Evolutionary conservation across 2,888 invertebrate genomes (phyloP).

Genomic region (Andricus curvator): DNA sequence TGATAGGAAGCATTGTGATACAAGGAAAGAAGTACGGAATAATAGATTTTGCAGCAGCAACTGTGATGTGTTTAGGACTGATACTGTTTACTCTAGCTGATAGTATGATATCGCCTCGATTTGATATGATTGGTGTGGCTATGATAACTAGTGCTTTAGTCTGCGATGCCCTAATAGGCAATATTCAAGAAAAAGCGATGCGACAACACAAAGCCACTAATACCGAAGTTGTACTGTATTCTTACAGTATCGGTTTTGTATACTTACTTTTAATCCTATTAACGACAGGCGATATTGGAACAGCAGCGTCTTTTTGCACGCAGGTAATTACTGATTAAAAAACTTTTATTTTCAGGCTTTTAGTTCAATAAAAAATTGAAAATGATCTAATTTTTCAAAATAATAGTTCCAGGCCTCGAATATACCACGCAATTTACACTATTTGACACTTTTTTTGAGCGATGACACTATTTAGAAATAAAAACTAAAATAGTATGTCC

Average conservation of each 20-base stretch:
- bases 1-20: constrained; percentile 95
- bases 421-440: too few species aligned
- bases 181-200: constrained; percentile 98
- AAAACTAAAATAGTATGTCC: too few species aligned
- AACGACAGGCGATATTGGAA: constrained; percentile 85
- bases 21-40: constrained; percentile 92
- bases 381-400: too few species aligned
- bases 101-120: constrained; percentile 87
- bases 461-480: too few species aligned
- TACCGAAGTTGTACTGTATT: constrained; percentile 95
- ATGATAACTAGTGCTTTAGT: constrained; percentile 92
- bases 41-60: constrained; percentile 91
- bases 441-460: too few species aligned
- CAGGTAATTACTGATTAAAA: constrained; percentile 80
- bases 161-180: constrained; percentile 97
- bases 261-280: constrained; percentile 89
- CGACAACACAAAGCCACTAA: constrained; percentile 90
- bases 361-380: not conserved
- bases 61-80: constrained; percentile 92
- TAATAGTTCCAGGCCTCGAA: too few species aligned
- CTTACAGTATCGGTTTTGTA: constrained; percentile 92
- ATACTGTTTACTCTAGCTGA: constrained; percentile 94
- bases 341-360: constrained; percentile 27
- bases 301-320: constrained; percentile 88
- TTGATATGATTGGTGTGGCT: constrained; percentile 84